A percentile compares a stretch with the other conserved stretches of the same genome.
Conservation (phyloP, 1,140 invertebrate species). For the Drosophila trapezifrons region DNA sequence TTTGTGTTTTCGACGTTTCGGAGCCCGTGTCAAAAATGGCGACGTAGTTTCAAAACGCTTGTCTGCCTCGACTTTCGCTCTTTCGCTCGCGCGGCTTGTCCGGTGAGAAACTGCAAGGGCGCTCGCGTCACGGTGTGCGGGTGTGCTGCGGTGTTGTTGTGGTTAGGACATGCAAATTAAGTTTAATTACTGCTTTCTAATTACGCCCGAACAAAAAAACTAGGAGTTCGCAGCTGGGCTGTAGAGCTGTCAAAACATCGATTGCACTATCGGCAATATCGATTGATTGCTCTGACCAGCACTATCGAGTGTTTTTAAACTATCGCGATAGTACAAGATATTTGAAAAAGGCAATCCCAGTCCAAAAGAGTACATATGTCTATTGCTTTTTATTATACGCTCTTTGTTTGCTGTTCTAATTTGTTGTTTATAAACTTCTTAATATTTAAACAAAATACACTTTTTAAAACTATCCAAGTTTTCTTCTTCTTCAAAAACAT, state of each 20-base stretch:
- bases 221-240: slow-evolving; percentile 18
- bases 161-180: slow-evolving; percentile 69
- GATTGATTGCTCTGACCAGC: neutral
- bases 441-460: too few species aligned
- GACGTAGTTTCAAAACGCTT: slow-evolving; percentile 67
- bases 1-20: slow-evolving; percentile 59
- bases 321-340: neutral
- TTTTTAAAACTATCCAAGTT: too few species aligned
- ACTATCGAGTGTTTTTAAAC: neutral
- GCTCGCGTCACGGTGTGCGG: slow-evolving; percentile 17
- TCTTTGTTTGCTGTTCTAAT: too few species aligned
- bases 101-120: slow-evolving; percentile 38
- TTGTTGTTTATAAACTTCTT: too few species aligned
- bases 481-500: too few species aligned
- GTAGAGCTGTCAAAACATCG: slow-evolving; percentile 12
- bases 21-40: slow-evolving; percentile 68
- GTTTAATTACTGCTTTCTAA: slow-evolving; percentile 79
- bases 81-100: slow-evolving; percentile 35
- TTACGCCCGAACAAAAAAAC: slow-evolving; percentile 58
- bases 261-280: neutral
- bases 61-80: slow-evolving; percentile 30
- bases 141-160: slow-evolving; percentile 54
- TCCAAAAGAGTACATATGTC: too few species aligned
- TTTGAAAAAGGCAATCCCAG: too few species aligned
- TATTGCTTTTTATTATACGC: too few species aligned